Conservation (phyloP, 2,888 invertebrate genomes). For the Neelides folsomi region DNA sequence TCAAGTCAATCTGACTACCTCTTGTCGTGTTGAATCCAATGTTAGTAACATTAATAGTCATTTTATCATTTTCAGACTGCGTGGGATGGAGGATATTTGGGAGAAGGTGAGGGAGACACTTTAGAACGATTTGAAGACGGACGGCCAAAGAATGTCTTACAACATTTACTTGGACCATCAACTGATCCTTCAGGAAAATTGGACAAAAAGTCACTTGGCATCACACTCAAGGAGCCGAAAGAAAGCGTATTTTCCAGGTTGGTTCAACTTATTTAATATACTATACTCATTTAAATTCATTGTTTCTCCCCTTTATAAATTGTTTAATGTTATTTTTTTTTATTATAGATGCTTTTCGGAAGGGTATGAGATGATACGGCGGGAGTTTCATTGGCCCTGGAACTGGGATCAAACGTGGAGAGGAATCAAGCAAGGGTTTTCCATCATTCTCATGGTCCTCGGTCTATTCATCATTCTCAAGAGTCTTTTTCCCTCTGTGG, state of each 20-base stretch:
- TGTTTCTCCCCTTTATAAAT: background rate
- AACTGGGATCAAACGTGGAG: constrained; percentile 30
- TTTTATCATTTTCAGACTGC: constrained; percentile 3
- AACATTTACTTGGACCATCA: constrained; percentile 5
- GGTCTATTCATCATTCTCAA: constrained; percentile 27
- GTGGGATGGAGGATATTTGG: constrained; percentile 8
- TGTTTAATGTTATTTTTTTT: background rate
- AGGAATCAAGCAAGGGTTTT: constrained; percentile 30
- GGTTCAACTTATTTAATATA: background rate
- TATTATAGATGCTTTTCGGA: constrained; percentile 16
- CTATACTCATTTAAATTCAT: too few relatives aligned
- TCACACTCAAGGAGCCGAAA: background rate
- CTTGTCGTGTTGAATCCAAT: too few relatives aligned
- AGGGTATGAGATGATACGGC: constrained; percentile 19
- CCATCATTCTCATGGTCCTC: constrained; percentile 30
- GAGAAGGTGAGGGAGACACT: constrained; percentile 5
- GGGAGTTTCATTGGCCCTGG: constrained; percentile 33
- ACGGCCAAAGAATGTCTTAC: constrained; percentile 7
- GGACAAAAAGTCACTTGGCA: background rate
- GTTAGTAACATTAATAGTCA: too few relatives aligned
- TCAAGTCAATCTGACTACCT: too few relatives aligned
- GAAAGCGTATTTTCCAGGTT: background rate
- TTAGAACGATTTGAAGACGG: constrained; percentile 4
- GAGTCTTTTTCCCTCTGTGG: constrained; percentile 25
- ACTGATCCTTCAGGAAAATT: background rate